Conservation (phyloP, 2,888 invertebrate species). For the Alloscopus bannaensis region DNA sequence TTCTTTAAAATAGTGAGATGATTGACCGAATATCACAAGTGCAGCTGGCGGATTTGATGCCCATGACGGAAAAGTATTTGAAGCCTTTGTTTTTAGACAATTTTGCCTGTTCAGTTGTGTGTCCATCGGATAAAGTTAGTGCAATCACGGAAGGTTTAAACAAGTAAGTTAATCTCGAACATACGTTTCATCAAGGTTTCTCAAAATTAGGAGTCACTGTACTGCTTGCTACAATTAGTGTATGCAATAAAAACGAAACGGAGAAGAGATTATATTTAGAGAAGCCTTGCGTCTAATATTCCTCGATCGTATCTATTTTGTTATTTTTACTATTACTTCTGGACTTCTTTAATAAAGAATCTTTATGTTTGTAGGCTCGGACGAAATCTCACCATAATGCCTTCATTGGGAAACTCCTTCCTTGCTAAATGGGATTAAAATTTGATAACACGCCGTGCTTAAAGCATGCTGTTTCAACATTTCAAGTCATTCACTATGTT, state of each 20-base stretch:
- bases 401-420: slow-evolving; percentile 67
- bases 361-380: slow-evolving; percentile 62
- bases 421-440: slow-evolving; percentile 67
- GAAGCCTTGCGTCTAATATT: not conserved
- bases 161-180: slow-evolving; percentile 78
- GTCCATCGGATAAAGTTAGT: slow-evolving; percentile 85
- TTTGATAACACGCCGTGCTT: not conserved
- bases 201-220: slow-evolving; percentile 9
- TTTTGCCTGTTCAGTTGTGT: slow-evolving; percentile 84
- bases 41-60: slow-evolving; percentile 80
- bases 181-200: not conserved
- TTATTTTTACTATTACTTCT: too few species aligned
- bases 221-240: too few species aligned
- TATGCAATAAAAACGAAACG: too few species aligned
- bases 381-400: slow-evolving; percentile 66
- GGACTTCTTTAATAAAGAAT: too few species aligned
- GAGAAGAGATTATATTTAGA: too few species aligned
- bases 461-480: too few species aligned
- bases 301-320: too few species aligned
- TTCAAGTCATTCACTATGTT: too few species aligned
- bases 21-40: slow-evolving; percentile 82
- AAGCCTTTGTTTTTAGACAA: slow-evolving; percentile 80
- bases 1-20: slow-evolving; percentile 78
- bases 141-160: slow-evolving; percentile 82
- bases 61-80: slow-evolving; percentile 85